Evolutionary conservation across 2,797 vertebrate genomes (phyloP).

Genomic region (Bradypodion pumilum): DNA sequence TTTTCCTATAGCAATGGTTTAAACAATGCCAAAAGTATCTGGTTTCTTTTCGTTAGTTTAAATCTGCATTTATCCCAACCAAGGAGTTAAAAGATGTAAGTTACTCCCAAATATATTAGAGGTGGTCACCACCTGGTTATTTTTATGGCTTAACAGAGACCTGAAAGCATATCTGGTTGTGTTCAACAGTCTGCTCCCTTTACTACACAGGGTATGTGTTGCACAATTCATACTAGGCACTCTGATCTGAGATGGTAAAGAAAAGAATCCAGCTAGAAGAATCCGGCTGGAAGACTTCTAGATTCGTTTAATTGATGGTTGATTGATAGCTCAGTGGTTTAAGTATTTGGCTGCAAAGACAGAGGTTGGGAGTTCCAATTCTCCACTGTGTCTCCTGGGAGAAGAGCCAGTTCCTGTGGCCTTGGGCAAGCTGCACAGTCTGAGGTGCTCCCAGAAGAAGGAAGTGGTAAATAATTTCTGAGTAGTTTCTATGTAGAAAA

Average conservation of each 20-base stretch:
- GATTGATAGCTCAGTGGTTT: too few relatives aligned
- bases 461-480: too few relatives aligned
- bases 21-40: background rate
- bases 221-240: background rate
- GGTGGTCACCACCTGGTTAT: background rate
- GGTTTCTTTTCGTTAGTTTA: background rate
- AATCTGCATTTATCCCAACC: background rate
- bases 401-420: too few relatives aligned
- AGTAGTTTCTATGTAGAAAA: too few relatives aligned
- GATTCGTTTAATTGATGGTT: too few relatives aligned
- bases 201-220: too few relatives aligned
- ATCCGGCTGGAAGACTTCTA: background rate
- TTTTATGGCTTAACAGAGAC: background rate
- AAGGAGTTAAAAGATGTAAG: background rate
- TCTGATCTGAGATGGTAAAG: background rate
- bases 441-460: too few relatives aligned
- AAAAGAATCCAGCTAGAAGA: background rate
- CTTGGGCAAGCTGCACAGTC: too few relatives aligned
- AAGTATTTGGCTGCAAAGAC: too few relatives aligned
- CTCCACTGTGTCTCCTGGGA: too few relatives aligned
- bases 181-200: too few relatives aligned
- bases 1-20: background rate
- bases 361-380: too few relatives aligned
- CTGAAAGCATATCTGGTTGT: background rate
- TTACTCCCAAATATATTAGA: background rate